phyloP scores from a whole-genome alignment of 2,888 invertebrate genomes.

The Crioceris asparagi region DNA sequence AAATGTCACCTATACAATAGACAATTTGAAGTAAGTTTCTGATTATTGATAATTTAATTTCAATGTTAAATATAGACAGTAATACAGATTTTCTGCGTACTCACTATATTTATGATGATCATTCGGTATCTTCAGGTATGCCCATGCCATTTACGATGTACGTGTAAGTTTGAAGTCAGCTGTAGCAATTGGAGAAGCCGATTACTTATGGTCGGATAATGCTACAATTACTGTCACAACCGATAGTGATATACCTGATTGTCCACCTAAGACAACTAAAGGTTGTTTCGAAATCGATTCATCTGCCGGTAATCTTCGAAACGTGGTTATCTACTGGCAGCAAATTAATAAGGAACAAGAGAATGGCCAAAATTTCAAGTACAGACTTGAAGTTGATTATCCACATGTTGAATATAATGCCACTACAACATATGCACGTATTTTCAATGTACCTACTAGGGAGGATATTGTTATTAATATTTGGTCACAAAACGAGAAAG shows the following conservation, averaged over 20 bases:
- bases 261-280: constrained; percentile 57
- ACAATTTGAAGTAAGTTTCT: too few species aligned
- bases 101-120: too few species aligned
- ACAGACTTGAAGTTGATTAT: constrained; percentile 45
- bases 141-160: constrained; percentile 60
- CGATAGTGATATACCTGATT: constrained; percentile 45
- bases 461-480: constrained; percentile 42
- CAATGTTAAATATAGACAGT: too few species aligned
- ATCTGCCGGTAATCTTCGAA: constrained; percentile 37
- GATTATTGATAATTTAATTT: too few species aligned
- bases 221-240: constrained; percentile 52
- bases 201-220: constrained; percentile 61
- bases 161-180: constrained; percentile 55
- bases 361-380: constrained; percentile 66
- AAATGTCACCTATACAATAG: too few species aligned
- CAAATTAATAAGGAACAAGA: constrained; percentile 54
- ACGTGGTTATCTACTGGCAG: constrained; percentile 71
- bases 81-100: too few species aligned
- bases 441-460: constrained; percentile 39
- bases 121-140: constrained; percentile 52
- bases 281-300: constrained; percentile 58
- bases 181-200: constrained; percentile 40
- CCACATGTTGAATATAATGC: constrained; percentile 45
- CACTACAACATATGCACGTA: constrained; percentile 50
- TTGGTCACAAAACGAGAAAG: constrained; percentile 50